Conservation (phyloP, 2,888 invertebrate species). For the Hypomecis punctinalis region DNA sequence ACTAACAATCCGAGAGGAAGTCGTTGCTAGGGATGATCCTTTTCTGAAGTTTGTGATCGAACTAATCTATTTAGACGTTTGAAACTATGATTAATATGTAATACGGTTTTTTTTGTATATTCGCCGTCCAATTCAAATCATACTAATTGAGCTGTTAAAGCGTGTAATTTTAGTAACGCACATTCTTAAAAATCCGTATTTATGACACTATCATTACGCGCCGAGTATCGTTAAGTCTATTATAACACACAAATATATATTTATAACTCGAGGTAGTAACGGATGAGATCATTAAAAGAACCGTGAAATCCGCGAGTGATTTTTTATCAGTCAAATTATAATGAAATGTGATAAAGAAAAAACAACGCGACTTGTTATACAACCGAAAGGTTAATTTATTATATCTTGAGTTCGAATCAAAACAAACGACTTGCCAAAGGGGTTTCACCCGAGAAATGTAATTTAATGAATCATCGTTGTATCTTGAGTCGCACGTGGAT, state of each 20-base stretch:
- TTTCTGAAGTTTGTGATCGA: no score
- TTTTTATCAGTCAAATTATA: slow-evolving; percentile 4
- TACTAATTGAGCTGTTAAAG: no score
- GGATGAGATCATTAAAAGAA: slow-evolving; percentile 10
- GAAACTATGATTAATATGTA: no score
- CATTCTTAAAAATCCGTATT: no score
- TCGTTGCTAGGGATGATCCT: no score
- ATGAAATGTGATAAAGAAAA: background rate
- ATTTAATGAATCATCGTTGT: slow-evolving; percentile 6
- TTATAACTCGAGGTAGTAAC: background rate
- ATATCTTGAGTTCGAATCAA: slow-evolving; percentile 3
- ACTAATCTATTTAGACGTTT: no score
- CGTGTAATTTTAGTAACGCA: no score
- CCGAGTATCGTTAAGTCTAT: no score
- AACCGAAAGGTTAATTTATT: slow-evolving; percentile 8
- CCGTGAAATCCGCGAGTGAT: background rate
- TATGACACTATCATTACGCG: no score
- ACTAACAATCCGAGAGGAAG: no score
- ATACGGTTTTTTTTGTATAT: no score
- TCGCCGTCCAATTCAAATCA: no score
- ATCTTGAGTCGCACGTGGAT: slow-evolving; percentile 7
- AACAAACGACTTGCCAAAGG: slow-evolving; percentile 12
- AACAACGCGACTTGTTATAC: background rate
- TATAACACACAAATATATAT: background rate
- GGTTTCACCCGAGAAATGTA: slow-evolving; percentile 4